Base-by-base conservation (phyloP, 2,113 vertebrate genomes). In the Cynoglossus semilaevis region DNA sequence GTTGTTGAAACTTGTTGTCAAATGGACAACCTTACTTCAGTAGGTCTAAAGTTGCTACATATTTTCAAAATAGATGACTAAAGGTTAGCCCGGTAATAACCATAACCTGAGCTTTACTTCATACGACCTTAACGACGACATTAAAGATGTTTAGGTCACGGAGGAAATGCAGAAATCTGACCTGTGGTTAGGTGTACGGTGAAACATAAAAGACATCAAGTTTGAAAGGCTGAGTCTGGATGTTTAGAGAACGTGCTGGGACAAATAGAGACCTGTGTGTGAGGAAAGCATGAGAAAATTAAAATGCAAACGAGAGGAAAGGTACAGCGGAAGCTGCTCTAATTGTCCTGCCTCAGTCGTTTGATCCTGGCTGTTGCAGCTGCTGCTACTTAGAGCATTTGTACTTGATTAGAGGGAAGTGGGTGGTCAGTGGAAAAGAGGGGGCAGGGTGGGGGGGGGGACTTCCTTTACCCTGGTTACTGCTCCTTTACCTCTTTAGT, bases 301-400 rank as follows among this genome's bases (percentile, higher is more conserved):
- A 48, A 74, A 69, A 72, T 19, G 41, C 5, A 12, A 74, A 70
- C 57, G 67, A 51, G 67, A 73, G 51, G 59, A 72, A 72, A 76
- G 75, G 79, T 84, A 67, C 62, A 83, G 86, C 80, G 81, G 90
- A 90, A 89, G 82, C 84, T 61, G 67, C 73, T 82, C 82, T 82
- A 89, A 89, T 89, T 88, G 87, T 85, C 76, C 69, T 82, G 63
- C 76, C 69, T 66, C 76, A 48, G 64, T 70, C 55, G 79, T 91
- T 91, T 91, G 89, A 91, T 91, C 87, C 85, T 75, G 78, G 65
- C 74, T 74, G 67, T 58, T 63, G 80, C 90, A 92, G 89, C 90
- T 91, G 91, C 87, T 88, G 87, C 87, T 89, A 83, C 89, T 91
- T 90, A 89, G 74, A 81, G 86, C 88, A 90, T 91, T 91, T 89